These are phyloP conservation scores for Sesia apiformis DNA, from an alignment of 2,888 invertebrate species.

Conservation along the genomic window DNA sequence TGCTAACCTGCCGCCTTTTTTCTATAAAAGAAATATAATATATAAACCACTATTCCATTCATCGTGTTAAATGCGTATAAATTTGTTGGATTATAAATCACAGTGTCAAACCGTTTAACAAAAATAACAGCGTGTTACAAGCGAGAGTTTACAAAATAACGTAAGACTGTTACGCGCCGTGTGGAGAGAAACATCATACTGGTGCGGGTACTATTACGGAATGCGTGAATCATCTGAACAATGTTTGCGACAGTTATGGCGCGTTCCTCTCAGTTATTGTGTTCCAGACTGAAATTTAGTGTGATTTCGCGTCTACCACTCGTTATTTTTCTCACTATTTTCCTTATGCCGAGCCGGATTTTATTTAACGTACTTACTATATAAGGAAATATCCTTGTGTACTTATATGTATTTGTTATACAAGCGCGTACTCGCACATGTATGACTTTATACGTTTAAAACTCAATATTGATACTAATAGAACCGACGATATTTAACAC, in stretches of 20 bases:
- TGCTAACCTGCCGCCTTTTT: too few species aligned
- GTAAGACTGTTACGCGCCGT: conserved; percentile 10
- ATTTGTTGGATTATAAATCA: background rate
- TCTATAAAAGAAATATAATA: too few species aligned
- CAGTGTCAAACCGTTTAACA: background rate
- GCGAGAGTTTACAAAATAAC: conserved; percentile 4
- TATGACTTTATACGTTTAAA: too few species aligned
- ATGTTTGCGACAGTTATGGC: conserved; percentile 67
- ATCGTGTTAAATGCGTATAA: too few species aligned
- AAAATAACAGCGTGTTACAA: background rate
- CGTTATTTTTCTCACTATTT: conserved; percentile 42
- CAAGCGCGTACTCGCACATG: too few species aligned
- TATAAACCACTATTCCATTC: too few species aligned
- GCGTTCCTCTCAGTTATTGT: conserved; percentile 59
- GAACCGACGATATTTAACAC: too few species aligned
- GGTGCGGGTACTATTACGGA: conserved; percentile 23
- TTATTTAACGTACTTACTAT: background rate
- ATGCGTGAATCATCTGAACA: conserved; percentile 64
- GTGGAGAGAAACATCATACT: conserved; percentile 38
- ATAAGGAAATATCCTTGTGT: too few species aligned
- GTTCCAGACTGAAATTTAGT: conserved; percentile 57
- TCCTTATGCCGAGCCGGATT: conserved; percentile 3
- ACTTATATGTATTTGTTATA: too few species aligned
- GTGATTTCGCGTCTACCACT: conserved; percentile 55
- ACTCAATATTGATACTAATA: too few species aligned